Conservation (phyloP, 1,140 invertebrate genomes). For the Orchestia grillus region DNA sequence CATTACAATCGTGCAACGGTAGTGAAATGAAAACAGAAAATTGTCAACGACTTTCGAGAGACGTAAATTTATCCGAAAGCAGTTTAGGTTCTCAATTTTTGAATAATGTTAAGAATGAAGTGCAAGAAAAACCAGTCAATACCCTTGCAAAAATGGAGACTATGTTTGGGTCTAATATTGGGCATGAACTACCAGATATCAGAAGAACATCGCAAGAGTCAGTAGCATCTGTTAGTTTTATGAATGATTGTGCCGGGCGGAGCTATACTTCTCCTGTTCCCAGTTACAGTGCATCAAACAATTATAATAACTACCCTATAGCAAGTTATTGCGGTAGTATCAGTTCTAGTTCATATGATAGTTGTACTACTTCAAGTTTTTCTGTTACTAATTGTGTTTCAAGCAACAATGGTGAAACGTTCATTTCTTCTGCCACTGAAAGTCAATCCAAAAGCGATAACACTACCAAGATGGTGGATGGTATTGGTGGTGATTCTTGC, state of each 20-base stretch:
- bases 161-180: slow-evolving; percentile 14
- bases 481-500: not conserved
- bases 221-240: not conserved
- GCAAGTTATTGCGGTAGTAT: slow-evolving; percentile 29
- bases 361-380: slow-evolving; percentile 32
- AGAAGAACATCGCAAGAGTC: not conserved
- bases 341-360: slow-evolving; percentile 22
- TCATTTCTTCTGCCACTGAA: not conserved
- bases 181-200: slow-evolving; percentile 21
- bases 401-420: not conserved
- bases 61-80: slow-evolving; percentile 20
- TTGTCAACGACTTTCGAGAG: not conserved
- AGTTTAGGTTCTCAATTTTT: slow-evolving; percentile 50
- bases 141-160: slow-evolving; percentile 35
- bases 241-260: not conserved
- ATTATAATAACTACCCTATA: slow-evolving; percentile 37
- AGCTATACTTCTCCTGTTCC: not conserved
- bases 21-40: not conserved
- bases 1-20: not conserved
- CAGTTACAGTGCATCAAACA: slow-evolving; percentile 19
- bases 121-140: slow-evolving; percentile 27
- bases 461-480: not conserved
- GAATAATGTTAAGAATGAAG: slow-evolving; percentile 44
- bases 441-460: not conserved
- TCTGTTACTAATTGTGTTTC: slow-evolving; percentile 15